These are phyloP conservation scores for Ursus arctos DNA, from an alignment of 2,113 vertebrate genomes.

Conservation along the genomic window DNA sequence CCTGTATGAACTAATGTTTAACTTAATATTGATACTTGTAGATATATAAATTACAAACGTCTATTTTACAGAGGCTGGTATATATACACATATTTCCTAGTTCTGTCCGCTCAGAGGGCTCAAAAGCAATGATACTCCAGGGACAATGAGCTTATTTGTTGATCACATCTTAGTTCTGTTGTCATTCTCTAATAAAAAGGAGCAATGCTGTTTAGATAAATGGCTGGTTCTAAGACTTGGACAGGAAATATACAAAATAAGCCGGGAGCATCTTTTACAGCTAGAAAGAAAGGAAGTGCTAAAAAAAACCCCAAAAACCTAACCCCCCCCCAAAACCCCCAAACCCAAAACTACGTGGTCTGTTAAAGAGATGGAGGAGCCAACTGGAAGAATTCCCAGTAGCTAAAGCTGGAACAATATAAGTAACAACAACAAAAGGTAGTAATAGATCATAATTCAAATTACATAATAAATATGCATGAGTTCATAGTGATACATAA, in stretches of 20 bases:
- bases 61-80: background rate
- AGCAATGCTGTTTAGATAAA: background rate
- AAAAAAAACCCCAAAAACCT: background rate
- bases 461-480: background rate
- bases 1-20: background rate
- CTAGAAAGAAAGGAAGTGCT: background rate
- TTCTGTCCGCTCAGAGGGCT: background rate
- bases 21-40: background rate
- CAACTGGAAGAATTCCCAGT: background rate
- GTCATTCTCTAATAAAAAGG: background rate
- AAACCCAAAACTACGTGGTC: background rate
- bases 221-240: background rate
- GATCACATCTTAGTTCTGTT: background rate
- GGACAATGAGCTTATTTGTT: background rate
- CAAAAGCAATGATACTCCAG: background rate
- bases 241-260: background rate
- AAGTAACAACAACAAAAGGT: background rate
- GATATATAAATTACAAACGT: background rate
- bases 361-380: background rate
- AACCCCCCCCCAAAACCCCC: background rate
- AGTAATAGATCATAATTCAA: background rate
- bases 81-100: background rate
- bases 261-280: background rate
- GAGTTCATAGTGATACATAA: background rate
- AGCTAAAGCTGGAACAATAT: background rate